Base-by-base conservation (phyloP, 2,797 vertebrate species). In the Oryzias dopingdopingensis region DNA sequence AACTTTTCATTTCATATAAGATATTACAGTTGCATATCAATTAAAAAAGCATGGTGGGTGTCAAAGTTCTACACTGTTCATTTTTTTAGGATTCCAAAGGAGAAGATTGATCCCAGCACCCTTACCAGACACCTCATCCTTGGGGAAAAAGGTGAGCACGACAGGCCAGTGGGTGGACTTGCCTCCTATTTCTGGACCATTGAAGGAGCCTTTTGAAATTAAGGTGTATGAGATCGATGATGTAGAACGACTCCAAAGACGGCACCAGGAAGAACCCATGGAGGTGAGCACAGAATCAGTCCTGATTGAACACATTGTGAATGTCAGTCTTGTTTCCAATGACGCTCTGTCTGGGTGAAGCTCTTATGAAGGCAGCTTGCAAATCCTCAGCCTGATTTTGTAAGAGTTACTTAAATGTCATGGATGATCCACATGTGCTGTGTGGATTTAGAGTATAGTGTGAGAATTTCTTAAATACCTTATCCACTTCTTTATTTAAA, bases 161-260 rank as follows among this genome's bases (percentile, higher is more conserved):
- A 88, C 95, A 0, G 96, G 94, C 65, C 96, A 99, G 47, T 98
- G 97, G 97, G 96, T 98, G 73, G 97, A 96, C 90, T 87, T 98
- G 56, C 97, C 96, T 51, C 96, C 96, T 5, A 92, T 96, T 86
- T 93, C 94, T 4, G 93, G 95, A 77, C 91, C 93, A 16, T 82
- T 96, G 72, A 98, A 98, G 88, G 96, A 99, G 81, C 95, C 97
- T 57, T 99, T 99, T 81, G 97, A 99, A 90, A 99, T 99, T 84
- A 99, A 99, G 88, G 97, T 99, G 86, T 99, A 99, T 29, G 96
- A 99, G 90, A 99, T 99, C 1, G 98, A 99, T 5, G 97, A 98
- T 4, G 95, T 99, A 86, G 93, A 97, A 80, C 91, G 96, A 16
- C 90, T 99, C 68, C 96, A 98, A 87, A 93, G 94, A 73, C 89